Evolutionary conservation across 92 coral and sea anemone species (phyloP).

Genomic region (Zoanthus sociatus): DNA sequence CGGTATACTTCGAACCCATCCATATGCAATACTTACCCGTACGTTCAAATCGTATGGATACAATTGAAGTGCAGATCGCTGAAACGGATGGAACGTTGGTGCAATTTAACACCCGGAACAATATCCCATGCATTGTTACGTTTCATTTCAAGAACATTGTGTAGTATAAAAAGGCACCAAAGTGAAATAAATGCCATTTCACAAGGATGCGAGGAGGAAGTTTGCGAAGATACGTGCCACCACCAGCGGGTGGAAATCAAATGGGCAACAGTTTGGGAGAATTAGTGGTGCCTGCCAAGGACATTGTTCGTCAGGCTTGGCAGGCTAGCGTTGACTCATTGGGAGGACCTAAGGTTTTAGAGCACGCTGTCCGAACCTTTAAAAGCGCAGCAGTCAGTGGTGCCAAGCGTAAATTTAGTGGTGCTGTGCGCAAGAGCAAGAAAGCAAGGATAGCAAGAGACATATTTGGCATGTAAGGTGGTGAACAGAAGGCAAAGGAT

Average conservation of each 20-base stretch:
- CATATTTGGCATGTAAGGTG: constrained; percentile 3
- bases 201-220: constrained; percentile 8
- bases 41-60: constrained; percentile 3
- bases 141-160: constrained; percentile 15
- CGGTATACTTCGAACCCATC: constrained; percentile 12
- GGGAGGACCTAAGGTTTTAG: not conserved
- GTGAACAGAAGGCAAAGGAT: constrained; percentile 13
- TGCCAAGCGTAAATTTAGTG: not conserved
- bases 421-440: not conserved
- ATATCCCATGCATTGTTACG: constrained; percentile 7
- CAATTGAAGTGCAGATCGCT: constrained; percentile 13
- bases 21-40: constrained; percentile 38
- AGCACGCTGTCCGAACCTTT: constrained; percentile 2
- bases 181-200: not conserved
- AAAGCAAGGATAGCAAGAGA: not conserved
- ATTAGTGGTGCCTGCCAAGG: not conserved
- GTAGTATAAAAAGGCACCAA: constrained; percentile 4
- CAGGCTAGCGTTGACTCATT: not conserved
- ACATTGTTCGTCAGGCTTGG: not conserved
- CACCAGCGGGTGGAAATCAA: constrained; percentile 4
- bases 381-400: not conserved
- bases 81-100: not conserved
- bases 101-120: not conserved
- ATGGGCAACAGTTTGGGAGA: not conserved
- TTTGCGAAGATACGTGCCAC: constrained; percentile 20